These are phyloP conservation scores for Orthosia gothica DNA, from an alignment of 2,888 invertebrate species.

Conservation along the genomic window DNA sequence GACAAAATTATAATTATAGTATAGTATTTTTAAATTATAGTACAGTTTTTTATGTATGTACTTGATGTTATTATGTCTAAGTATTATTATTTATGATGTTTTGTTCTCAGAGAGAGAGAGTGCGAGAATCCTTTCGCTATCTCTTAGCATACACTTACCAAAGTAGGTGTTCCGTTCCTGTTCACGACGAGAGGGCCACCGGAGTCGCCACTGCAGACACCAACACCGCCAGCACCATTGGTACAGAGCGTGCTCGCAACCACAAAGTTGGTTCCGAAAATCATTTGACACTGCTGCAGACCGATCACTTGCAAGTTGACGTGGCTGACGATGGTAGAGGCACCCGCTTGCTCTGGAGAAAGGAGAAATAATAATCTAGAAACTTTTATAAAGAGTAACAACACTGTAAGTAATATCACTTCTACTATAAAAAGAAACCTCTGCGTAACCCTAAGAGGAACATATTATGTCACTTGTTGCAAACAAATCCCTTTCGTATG, in stretches of 20 bases:
- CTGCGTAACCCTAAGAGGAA: neutral
- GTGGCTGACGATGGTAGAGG: constrained; percentile 72
- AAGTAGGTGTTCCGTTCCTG: constrained; percentile 63
- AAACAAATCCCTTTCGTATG: too few relatives aligned
- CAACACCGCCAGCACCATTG: constrained; percentile 75
- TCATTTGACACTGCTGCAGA: too few relatives aligned
- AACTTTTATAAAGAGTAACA: constrained; percentile 18
- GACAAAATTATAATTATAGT: too few relatives aligned
- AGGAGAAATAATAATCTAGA: neutral
- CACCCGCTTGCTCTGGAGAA: constrained; percentile 70
- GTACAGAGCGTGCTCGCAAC: constrained; percentile 76
- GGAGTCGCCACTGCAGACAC: constrained; percentile 80
- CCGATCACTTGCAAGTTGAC: constrained; percentile 76
- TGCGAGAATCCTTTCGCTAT: too few relatives aligned
- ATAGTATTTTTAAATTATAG: too few relatives aligned
- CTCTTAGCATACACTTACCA: constrained; percentile 76
- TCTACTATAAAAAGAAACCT: neutral
- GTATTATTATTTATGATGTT: too few relatives aligned
- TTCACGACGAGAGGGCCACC: constrained; percentile 76
- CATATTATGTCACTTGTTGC: too few relatives aligned
- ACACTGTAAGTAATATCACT: neutral
- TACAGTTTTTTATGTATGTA: too few relatives aligned
- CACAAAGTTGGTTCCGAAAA: constrained; percentile 68
- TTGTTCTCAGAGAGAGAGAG: too few relatives aligned
- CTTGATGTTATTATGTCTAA: too few relatives aligned